Conservation (phyloP, 2,113 vertebrate species). For the Muntiacus muntjak region DNA sequence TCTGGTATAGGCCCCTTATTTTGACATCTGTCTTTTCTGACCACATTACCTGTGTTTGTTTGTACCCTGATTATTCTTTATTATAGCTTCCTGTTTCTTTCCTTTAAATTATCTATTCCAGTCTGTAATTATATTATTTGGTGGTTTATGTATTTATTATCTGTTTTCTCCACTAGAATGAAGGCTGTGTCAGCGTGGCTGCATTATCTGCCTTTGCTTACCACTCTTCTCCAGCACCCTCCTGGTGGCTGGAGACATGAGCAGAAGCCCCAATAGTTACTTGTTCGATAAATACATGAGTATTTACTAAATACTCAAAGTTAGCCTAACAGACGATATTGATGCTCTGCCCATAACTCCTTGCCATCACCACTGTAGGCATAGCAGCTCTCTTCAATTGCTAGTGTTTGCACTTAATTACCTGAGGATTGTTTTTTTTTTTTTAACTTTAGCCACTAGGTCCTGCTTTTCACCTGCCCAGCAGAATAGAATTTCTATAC, state of each 20-base stretch:
- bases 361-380: neutral
- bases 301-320: neutral
- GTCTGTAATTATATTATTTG: neutral
- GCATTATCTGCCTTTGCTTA: neutral
- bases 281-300: neutral
- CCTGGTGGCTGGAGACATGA: neutral
- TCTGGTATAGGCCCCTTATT: neutral
- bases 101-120: neutral
- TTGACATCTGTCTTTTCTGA: conserved; percentile 4
- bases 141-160: neutral
- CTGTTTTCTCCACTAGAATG: neutral
- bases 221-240: neutral
- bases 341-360: neutral
- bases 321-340: neutral
- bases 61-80: neutral
- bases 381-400: neutral
- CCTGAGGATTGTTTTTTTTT: neutral
- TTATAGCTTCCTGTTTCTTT: neutral
- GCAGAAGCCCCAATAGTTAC: neutral
- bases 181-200: neutral
- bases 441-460: neutral
- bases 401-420: neutral
- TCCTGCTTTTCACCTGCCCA: neutral
- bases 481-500: neutral
- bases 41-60: neutral